phyloP scores from a whole-genome alignment of 1,140 invertebrate genomes.

The Magallana angulata region DNA sequence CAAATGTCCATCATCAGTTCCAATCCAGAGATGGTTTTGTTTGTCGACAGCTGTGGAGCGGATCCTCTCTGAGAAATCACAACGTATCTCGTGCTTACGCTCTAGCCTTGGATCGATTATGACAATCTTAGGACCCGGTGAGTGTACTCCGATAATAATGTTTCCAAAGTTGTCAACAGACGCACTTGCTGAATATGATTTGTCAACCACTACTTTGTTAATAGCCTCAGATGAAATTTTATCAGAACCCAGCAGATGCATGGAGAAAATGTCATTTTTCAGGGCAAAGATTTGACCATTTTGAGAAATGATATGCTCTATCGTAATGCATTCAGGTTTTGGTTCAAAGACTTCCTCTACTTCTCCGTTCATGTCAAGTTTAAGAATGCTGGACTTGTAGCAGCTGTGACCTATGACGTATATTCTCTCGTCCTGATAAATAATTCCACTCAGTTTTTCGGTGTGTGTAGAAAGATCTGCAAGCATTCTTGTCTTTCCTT shows the following conservation, averaged over 20 bases:
- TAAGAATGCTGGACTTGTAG: background rate
- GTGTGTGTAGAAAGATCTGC: background rate
- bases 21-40: background rate
- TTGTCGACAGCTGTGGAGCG: background rate
- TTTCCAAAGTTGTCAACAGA: slow-evolving; percentile 3
- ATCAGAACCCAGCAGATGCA: background rate
- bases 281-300: background rate
- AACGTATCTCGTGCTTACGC: background rate
- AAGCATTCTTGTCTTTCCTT: background rate
- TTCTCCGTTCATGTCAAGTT: background rate
- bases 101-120: background rate
- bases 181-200: background rate
- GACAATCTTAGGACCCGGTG: background rate
- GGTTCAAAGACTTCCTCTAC: background rate
- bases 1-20: background rate
- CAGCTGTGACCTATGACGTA: background rate
- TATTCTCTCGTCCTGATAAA: background rate
- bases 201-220: background rate
- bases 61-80: background rate
- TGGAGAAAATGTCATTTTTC: background rate
- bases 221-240: background rate
- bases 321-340: background rate
- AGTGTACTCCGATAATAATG: background rate
- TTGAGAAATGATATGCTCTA: background rate
- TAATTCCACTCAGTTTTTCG: background rate